Evolutionary conservation across 2,888 invertebrate genomes (phyloP).

Genomic region (Myathropa florea): DNA sequence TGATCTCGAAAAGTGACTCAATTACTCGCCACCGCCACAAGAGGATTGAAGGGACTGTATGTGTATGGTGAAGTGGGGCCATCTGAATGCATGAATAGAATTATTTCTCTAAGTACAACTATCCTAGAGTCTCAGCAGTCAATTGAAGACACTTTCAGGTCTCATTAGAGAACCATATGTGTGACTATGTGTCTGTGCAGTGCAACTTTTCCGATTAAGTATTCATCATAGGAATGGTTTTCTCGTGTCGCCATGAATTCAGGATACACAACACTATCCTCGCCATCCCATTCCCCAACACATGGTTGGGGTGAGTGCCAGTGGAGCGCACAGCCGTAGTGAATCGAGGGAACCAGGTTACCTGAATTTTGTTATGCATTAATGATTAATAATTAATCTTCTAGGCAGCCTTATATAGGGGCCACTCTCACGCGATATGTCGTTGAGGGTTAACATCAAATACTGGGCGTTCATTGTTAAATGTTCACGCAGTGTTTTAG

Average conservation of each 20-base stretch:
- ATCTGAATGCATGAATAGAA: neutral
- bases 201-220: neutral
- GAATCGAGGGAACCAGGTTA: constrained; percentile 40
- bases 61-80: neutral
- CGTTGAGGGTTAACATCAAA: constrained; percentile 57
- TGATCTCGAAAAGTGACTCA: neutral
- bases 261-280: constrained; percentile 1
- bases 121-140: neutral
- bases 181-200: neutral
- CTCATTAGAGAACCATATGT: neutral
- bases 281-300: neutral
- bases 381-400: constrained; percentile 63
- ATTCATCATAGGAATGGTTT: neutral
- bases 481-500: constrained; percentile 28
- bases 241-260: constrained; percentile 49
- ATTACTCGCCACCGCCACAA: neutral
- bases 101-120: neutral
- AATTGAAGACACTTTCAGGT: neutral
- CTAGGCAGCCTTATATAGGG: constrained; percentile 36
- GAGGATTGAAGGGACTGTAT: neutral
- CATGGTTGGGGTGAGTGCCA: neutral
- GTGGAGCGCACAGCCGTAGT: neutral
- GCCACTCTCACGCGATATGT: constrained; percentile 54
- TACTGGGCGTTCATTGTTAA: constrained; percentile 45
- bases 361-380: constrained; percentile 59